phyloP scores from a whole-genome alignment of 2,888 invertebrate genomes.

The Catotricha subobsoleta region DNA sequence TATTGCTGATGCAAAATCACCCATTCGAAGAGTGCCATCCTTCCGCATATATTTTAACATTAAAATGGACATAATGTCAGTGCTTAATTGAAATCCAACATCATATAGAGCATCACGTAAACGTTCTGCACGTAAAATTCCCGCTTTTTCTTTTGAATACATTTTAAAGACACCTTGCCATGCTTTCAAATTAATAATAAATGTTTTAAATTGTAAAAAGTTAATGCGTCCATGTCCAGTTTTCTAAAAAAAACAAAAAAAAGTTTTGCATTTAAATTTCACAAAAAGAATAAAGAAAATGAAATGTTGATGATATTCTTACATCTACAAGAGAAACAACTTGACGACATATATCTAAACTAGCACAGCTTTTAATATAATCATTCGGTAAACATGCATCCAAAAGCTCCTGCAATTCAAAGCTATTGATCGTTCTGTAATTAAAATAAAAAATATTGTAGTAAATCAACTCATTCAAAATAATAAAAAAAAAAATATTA shows the following conservation, averaged over 20 bases:
- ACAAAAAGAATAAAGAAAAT: not conserved
- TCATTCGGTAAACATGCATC: slow-evolving; percentile 86
- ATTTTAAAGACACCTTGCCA: slow-evolving; percentile 84
- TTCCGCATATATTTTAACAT: slow-evolving; percentile 80
- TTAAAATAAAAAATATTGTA: slow-evolving; percentile 3
- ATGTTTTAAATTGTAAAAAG: slow-evolving; percentile 71
- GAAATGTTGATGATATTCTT: slow-evolving; percentile 33
- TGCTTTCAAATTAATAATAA: slow-evolving; percentile 77
- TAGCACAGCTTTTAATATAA: slow-evolving; percentile 86
- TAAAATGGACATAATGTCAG: slow-evolving; percentile 63
- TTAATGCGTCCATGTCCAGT: slow-evolving; percentile 64
- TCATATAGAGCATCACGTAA: slow-evolving; percentile 67
- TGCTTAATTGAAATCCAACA: slow-evolving; percentile 74
- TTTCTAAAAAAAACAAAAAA: slow-evolving; percentile 33
- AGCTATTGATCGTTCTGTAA: slow-evolving; percentile 69
- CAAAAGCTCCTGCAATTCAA: slow-evolving; percentile 74
- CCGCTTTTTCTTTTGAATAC: slow-evolving; percentile 79
- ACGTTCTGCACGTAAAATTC: slow-evolving; percentile 71
- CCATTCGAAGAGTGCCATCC: slow-evolving; percentile 78
- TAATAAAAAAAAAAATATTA: too few relatives aligned
- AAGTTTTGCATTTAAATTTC: not conserved
- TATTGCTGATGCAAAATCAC: slow-evolving; percentile 81
- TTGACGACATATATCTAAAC: slow-evolving; percentile 79
- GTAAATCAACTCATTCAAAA: too few relatives aligned
- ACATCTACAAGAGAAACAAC: slow-evolving; percentile 78